These are phyloP conservation scores for Nymphalis io DNA, from an alignment of 1,140 invertebrate genomes.

Conservation along the genomic window DNA sequence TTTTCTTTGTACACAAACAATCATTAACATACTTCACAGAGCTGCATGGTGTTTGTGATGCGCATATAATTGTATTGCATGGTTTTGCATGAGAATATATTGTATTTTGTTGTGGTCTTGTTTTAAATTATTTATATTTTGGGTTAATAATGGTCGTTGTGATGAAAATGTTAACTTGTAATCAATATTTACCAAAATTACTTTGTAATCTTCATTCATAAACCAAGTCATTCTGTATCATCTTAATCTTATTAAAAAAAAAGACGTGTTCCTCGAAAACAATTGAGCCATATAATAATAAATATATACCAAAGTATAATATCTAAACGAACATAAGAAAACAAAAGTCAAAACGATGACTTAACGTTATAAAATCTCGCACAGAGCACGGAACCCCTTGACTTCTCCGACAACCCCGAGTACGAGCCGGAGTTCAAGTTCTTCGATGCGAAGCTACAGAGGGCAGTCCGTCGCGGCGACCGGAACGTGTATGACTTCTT, in stretches of 20 bases:
- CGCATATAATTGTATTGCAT: conserved; percentile 19
- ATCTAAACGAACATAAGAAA: neutral
- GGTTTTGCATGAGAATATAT: conserved; percentile 13
- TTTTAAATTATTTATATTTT: neutral
- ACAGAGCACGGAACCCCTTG: conserved; percentile 88
- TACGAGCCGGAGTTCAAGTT: conserved; percentile 96
- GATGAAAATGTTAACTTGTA: neutral
- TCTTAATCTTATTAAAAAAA: too few species aligned
- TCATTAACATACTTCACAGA: conserved; percentile 25
- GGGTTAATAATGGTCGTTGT: neutral
- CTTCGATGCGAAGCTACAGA: conserved; percentile 93
- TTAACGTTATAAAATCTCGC: neutral
- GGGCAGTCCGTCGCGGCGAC: conserved; percentile 89
- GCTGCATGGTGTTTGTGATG: conserved; percentile 4
- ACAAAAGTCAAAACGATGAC: neutral
- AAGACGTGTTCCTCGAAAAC: too few species aligned
- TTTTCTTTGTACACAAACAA: conserved; percentile 14
- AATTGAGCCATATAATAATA: too few species aligned
- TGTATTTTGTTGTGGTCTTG: neutral
- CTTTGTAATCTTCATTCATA: neutral
- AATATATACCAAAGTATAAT: neutral
- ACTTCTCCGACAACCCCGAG: conserved; percentile 97
- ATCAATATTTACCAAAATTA: neutral
- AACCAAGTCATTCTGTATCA: neutral
- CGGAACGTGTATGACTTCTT: conserved; percentile 92